These are phyloP conservation scores for Lysiphlebus fabarum DNA, from an alignment of 1,140 invertebrate species.

Conservation along the genomic window DNA sequence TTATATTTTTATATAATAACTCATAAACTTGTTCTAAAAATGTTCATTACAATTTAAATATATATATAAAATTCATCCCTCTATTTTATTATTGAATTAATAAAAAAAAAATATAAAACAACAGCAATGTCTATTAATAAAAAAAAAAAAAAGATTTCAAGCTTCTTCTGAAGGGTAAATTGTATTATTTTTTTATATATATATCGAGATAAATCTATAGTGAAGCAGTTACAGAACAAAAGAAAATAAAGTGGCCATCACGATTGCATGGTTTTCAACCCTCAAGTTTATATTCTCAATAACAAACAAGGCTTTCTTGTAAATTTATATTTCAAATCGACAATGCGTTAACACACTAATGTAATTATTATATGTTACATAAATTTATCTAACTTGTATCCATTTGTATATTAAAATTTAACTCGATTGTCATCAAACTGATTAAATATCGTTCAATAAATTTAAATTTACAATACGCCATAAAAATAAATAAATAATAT, in stretches of 20 bases:
- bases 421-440: conserved; percentile 23
- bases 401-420: conserved; percentile 51
- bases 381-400: conserved; percentile 26
- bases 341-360: conserved; percentile 33
- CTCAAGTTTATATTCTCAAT: conserved; percentile 44
- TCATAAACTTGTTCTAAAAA: too few species aligned
- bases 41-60: too few species aligned
- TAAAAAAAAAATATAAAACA: too few species aligned
- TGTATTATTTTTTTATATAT: neutral
- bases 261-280: conserved; percentile 20
- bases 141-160: too few species aligned
- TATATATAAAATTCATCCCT: too few species aligned
- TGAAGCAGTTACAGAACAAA: neutral
- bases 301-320: conserved; percentile 28
- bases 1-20: too few species aligned
- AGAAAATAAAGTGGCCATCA: conserved; percentile 38
- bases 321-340: conserved; percentile 44
- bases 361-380: conserved; percentile 39
- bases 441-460: too few species aligned
- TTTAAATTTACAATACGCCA: too few species aligned
- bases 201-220: neutral
- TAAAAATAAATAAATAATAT: too few species aligned
- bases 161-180: too few species aligned
- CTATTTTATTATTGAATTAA: too few species aligned
- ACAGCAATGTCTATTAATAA: too few species aligned